Evolutionary conservation across 2,888 invertebrate species (phyloP).

Genomic region (Cartodere bifasciata): DNA sequence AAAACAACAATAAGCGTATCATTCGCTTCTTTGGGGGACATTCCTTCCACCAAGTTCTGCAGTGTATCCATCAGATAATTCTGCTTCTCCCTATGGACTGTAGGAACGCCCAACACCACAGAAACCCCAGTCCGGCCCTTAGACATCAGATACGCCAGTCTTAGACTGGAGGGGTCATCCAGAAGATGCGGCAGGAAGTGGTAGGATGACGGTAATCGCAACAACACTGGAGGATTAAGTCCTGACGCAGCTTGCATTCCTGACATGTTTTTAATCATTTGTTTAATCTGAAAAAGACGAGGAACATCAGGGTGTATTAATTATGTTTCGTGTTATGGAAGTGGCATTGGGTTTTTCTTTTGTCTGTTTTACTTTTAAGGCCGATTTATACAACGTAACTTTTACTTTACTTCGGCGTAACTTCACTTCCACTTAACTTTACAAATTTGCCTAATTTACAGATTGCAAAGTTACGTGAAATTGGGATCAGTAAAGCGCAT

Average conservation of each 20-base stretch:
- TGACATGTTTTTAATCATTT: slow-evolving; percentile 33
- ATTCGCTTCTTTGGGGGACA: slow-evolving; percentile 58
- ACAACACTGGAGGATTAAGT: slow-evolving; percentile 32
- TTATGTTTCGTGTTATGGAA: no score
- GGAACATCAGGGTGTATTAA: slow-evolving; percentile 13
- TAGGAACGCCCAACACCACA: slow-evolving; percentile 79
- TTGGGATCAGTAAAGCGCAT: no score
- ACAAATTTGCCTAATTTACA: no score
- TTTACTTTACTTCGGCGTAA: no score
- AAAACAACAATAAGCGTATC: slow-evolving; percentile 76
- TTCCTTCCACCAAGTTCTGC: slow-evolving; percentile 67
- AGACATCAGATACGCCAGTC: slow-evolving; percentile 66
- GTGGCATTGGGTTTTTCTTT: no score
- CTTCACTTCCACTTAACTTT: no score
- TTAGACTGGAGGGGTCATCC: slow-evolving; percentile 60
- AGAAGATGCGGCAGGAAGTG: slow-evolving; percentile 81
- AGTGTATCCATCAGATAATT: slow-evolving; percentile 77
- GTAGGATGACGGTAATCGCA: slow-evolving; percentile 67
- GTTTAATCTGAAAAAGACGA: slow-evolving; percentile 9
- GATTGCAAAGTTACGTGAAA: no score
- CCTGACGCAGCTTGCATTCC: slow-evolving; percentile 38
- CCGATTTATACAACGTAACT: no score
- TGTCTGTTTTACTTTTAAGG: no score
- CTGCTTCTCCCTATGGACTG: slow-evolving; percentile 78
- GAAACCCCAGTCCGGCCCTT: slow-evolving; percentile 63